Conservation (phyloP, 2,888 invertebrate species). For the Patella pellucida region DNA sequence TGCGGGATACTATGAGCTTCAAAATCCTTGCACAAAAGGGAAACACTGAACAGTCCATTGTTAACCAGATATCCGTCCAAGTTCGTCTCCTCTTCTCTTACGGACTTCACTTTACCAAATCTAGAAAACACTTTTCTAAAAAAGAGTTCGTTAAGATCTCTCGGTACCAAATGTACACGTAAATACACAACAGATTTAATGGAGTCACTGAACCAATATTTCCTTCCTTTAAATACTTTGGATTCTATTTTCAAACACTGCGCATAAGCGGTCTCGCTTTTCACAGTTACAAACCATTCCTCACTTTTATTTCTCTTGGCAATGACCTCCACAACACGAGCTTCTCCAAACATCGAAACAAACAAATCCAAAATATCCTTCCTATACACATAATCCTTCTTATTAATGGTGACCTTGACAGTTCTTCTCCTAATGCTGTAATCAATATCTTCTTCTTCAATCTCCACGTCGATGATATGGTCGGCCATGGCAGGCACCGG, state of each 20-base stretch:
- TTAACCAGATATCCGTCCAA: no score
- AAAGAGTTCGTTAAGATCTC: not conserved
- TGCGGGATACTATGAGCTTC: no score
- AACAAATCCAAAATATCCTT: not conserved
- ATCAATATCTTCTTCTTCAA: no score
- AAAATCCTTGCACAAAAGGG: no score
- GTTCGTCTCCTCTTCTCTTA: no score
- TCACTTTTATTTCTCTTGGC: no score
- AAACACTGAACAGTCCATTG: no score
- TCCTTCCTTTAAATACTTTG: not conserved
- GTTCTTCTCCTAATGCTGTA: not conserved
- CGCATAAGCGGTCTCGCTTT: not conserved
- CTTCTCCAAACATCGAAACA: not conserved
- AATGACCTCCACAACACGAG: not conserved
- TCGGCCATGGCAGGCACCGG: no score
- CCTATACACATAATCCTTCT: not conserved
- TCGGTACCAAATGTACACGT: not conserved
- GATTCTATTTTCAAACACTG: no score
- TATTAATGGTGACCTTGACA: not conserved
- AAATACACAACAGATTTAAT: not conserved
- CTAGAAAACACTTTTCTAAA: not conserved
- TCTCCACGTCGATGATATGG: not conserved
- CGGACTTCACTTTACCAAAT: not conserved
- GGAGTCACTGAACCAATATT: not conserved
- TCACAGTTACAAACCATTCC: not conserved